A percentile compares a stretch with the other conserved stretches of the same genome.
phyloP scores from a whole-genome alignment of 2,113 vertebrate species.

The Myanophis thanlyinensis region DNA sequence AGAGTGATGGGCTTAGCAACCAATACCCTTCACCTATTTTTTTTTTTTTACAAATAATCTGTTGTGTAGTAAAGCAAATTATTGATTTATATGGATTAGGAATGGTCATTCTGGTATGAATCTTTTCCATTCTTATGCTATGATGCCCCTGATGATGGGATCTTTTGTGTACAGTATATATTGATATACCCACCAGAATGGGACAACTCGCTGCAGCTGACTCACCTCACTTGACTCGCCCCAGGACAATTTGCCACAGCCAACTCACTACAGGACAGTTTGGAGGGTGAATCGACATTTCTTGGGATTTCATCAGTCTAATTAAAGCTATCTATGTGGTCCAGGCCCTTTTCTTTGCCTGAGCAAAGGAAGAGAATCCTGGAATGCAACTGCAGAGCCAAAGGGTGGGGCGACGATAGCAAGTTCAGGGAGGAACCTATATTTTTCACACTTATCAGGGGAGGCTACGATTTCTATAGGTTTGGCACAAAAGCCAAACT shows the following conservation, averaged over 20 bases:
- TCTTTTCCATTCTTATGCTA: background rate
- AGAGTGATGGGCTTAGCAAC: background rate
- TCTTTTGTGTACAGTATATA: background rate
- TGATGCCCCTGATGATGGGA: background rate
- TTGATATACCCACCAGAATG: background rate
- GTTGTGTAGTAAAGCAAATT: background rate
- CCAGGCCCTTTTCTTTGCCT: conserved; percentile 67
- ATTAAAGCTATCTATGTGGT: conserved; percentile 83
- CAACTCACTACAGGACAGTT: background rate
- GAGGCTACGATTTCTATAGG: background rate
- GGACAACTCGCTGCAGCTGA: no score
- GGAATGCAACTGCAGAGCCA: conserved; percentile 75
- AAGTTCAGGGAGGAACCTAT: no score
- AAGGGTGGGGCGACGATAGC: background rate
- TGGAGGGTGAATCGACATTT: conserved; percentile 82
- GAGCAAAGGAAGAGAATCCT: conserved; percentile 77
- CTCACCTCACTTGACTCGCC: no score
- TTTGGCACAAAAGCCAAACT: background rate
- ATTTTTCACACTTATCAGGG: background rate
- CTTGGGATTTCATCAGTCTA: conserved; percentile 83
- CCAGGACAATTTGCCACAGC: no score
- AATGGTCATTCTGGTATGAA: background rate
- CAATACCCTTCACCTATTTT: background rate
- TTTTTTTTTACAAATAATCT: background rate
- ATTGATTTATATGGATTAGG: background rate